phyloP scores from a whole-genome alignment of 2,797 vertebrate genomes.

The Rhinichthys osculus region DNA sequence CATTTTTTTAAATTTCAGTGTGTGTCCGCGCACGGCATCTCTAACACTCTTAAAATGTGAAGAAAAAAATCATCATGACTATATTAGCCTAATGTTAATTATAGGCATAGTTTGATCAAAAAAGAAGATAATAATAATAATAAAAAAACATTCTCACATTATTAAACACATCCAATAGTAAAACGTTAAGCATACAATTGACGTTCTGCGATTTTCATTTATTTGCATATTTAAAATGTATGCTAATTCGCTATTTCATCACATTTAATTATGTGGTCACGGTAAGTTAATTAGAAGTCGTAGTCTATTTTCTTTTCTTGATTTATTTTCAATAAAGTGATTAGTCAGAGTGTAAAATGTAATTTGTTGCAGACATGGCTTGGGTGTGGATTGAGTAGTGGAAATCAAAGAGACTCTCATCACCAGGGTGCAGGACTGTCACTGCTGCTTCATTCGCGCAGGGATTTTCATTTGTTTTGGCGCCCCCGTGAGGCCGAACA shows the following conservation, averaged over 20 bases:
- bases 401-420: constrained; percentile 35
- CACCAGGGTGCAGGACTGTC: not conserved
- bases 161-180: not conserved
- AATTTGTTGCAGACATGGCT: constrained; percentile 13
- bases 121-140: not conserved
- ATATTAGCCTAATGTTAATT: not conserved
- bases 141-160: no score
- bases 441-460: not conserved
- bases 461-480: constrained; percentile 63
- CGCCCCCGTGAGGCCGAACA: constrained; percentile 73
- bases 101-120: not conserved
- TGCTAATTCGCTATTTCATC: not conserved
- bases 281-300: not conserved
- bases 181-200: not conserved
- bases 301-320: not conserved
- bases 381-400: not conserved
- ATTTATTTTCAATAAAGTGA: constrained; percentile 1
- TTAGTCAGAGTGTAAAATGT: not conserved
- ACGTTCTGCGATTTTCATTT: not conserved
- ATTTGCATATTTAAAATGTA: not conserved
- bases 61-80: not conserved
- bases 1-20: not conserved
- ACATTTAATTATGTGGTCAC: not conserved
- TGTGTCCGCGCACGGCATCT: not conserved
- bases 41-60: not conserved